Evolutionary conservation across 2,888 invertebrate species (phyloP).

Genomic region (Oligia latruncula): DNA sequence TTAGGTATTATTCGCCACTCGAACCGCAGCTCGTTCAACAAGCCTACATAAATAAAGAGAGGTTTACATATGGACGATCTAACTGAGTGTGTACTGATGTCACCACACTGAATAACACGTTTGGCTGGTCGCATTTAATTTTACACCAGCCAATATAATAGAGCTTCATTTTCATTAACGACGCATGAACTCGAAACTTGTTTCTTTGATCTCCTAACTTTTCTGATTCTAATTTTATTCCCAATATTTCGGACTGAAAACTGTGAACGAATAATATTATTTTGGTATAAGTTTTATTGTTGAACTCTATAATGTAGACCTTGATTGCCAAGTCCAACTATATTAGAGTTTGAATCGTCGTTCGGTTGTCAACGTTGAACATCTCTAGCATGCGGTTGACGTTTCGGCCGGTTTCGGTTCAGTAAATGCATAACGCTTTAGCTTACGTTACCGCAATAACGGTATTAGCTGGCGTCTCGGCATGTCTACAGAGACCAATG

Average conservation of each 20-base stretch:
- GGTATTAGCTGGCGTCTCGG: slow-evolving; percentile 45
- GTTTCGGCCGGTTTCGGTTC: slow-evolving; percentile 9
- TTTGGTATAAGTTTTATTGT: slow-evolving; percentile 27
- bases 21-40: slow-evolving; percentile 58
- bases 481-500: slow-evolving; percentile 24
- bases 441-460: slow-evolving; percentile 40
- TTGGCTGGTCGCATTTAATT: slow-evolving; percentile 69
- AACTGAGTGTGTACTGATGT: slow-evolving; percentile 69
- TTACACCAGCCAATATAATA: slow-evolving; percentile 55
- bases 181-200: slow-evolving; percentile 31
- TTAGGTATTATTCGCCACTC: slow-evolving; percentile 59
- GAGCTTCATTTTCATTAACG: slow-evolving; percentile 52
- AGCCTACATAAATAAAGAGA: slow-evolving; percentile 65
- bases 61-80: slow-evolving; percentile 62
- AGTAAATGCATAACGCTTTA: slow-evolving; percentile 36
- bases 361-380: slow-evolving; percentile 14
- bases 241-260: slow-evolving; percentile 32
- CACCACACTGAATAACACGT: slow-evolving; percentile 70
- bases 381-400: slow-evolving; percentile 27
- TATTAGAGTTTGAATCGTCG: slow-evolving; percentile 13
- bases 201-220: slow-evolving; percentile 46
- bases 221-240: slow-evolving; percentile 39
- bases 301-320: background rate
- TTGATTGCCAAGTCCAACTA: slow-evolving; percentile 21
- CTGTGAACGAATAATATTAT: slow-evolving; percentile 34